These are phyloP conservation scores for Orthosia incerta DNA, from an alignment of 2,888 invertebrate genomes.

Conservation along the genomic window DNA sequence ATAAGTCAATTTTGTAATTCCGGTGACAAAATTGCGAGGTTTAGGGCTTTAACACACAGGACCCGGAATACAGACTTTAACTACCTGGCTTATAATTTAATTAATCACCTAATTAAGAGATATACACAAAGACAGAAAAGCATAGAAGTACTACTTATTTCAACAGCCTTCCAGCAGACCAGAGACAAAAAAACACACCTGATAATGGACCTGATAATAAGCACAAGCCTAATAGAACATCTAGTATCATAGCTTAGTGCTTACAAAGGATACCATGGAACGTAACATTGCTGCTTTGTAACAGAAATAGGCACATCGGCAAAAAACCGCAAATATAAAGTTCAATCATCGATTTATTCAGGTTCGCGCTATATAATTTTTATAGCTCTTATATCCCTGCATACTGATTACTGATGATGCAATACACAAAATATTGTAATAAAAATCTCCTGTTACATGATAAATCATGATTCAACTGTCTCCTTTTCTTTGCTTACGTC, in stretches of 20 bases:
- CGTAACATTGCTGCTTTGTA: not conserved
- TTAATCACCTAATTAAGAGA: no score
- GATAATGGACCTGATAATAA: not conserved
- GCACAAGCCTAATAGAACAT: no score
- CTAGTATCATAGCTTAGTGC: no score
- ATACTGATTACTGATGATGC: constrained; percentile 40
- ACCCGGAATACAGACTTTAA: not conserved
- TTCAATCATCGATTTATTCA: constrained; percentile 14
- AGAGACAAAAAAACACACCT: not conserved
- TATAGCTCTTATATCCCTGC: constrained; percentile 47
- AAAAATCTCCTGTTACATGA: constrained; percentile 39
- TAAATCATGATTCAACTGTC: constrained; percentile 25
- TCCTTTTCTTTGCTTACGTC: constrained; percentile 35
- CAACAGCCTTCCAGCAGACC: not conserved
- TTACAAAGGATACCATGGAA: not conserved
- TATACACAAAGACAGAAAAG: no score
- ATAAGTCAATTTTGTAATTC: constrained; percentile 58
- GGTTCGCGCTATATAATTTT: constrained; percentile 23
- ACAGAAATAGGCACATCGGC: not conserved
- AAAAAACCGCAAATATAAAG: constrained; percentile 17
- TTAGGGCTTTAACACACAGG: constrained; percentile 28
- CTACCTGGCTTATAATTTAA: not conserved
- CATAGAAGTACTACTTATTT: no score
- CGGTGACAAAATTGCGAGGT: constrained; percentile 39
- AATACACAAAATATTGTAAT: constrained; percentile 11